Conservation (phyloP, 2,113 vertebrate genomes). For the Spilogale gracilis region DNA sequence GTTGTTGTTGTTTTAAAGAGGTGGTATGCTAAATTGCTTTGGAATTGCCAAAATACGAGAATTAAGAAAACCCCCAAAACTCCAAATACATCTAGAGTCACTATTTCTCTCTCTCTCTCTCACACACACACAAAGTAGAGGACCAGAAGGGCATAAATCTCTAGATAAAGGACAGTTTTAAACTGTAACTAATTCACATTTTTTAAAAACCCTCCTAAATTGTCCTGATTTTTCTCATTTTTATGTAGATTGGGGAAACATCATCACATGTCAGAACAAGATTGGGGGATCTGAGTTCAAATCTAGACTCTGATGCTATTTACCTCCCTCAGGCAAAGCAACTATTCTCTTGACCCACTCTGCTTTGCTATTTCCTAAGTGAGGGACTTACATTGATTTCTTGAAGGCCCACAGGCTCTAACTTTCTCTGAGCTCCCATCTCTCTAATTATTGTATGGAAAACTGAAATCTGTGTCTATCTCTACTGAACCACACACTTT, state of each 20-base stretch:
- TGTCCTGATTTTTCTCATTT: slow-evolving; percentile 1
- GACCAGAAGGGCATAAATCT: not conserved
- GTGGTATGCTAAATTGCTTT: slow-evolving; percentile 3
- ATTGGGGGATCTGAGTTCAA: not conserved
- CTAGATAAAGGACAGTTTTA: not conserved
- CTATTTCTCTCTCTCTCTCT: not conserved
- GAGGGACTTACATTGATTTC: not conserved
- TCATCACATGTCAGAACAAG: not conserved
- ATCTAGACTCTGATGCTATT: not conserved
- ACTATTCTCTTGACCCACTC: not conserved
- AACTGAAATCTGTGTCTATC: not conserved
- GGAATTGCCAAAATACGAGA: slow-evolving; percentile 43
- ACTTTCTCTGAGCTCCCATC: not conserved
- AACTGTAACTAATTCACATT: slow-evolving; percentile 22
- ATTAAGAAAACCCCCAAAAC: slow-evolving; percentile 70
- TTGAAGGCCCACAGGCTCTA: not conserved
- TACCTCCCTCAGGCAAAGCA: not conserved
- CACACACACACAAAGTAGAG: not conserved
- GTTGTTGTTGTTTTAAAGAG: slow-evolving; percentile 16
- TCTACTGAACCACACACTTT: not conserved
- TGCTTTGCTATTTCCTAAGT: not conserved
- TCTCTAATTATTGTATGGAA: not conserved
- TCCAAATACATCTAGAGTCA: slow-evolving; percentile 43
- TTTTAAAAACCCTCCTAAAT: not conserved
- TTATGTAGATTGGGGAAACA: not conserved